Evolutionary conservation across 2,113 vertebrate genomes (phyloP), one percentile per base, ranked within the genome.

Genomic region (Austrofundulus limnaeus): DNA sequence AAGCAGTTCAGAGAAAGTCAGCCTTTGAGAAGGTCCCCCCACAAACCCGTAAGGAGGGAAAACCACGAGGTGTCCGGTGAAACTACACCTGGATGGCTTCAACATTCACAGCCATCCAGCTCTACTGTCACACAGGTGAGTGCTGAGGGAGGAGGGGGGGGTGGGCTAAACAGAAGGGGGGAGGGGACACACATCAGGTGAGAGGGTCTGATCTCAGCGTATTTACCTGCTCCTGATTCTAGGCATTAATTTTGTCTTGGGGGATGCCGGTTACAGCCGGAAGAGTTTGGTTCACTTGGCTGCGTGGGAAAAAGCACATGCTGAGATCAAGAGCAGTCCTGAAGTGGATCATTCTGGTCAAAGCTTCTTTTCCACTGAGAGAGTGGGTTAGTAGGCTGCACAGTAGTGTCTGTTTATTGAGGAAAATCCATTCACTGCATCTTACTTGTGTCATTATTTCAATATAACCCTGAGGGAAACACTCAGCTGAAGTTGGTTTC

Each of bases 231-330:
- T 85, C 84, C 79, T 87, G 73, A 88, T 8, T 82, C 89, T 91
- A 93, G 85, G 90, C 91, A 91, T 72, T 92, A 90, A 92, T 91
- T 92, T 93, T 92, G 85, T 93, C 92, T 83, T 93, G 91, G 77
- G 88, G 89, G 56, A 60, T 38, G 55, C 86, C 89, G 45, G 88
- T 72, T 83, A 91, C 84, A 55, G 86, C 87, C 25, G 87, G 82
- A 46, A 90, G 78, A 78, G 82, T 86, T 88, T 88, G 91, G 90
- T 85, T 92, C 82, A 90, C 73, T 81, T 92, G 89, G 90, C 92
- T 93, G 92, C 49, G 69, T 90, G 86, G 84, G n/a, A 78, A 91
- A 77, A 92, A 91, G 82, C 79, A 85, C 74, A 84, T 72, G 61
- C 81, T 86, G 74, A 87, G 72, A 78, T 78, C 71, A 86, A 58